Evolutionary conservation across 2,888 invertebrate species (phyloP).

Genomic region (Tridacna gigas): DNA sequence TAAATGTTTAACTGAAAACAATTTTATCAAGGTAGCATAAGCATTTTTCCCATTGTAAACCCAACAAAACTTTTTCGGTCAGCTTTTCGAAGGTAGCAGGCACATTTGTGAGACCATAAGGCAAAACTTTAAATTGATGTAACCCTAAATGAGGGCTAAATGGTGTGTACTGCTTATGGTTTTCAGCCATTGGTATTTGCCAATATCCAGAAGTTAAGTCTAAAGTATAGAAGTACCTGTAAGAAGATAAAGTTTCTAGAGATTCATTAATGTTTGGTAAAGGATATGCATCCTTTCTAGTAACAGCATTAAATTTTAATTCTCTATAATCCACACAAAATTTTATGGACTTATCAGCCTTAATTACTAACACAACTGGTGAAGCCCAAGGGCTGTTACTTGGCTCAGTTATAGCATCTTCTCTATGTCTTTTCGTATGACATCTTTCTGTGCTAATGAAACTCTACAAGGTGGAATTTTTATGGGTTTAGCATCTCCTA

Average conservation of each 20-base stretch:
- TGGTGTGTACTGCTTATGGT: conserved; percentile 34
- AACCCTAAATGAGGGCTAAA: conserved; percentile 34
- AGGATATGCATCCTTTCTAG: background rate
- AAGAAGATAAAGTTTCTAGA: conserved; percentile 31
- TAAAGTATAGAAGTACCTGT: conserved; percentile 33
- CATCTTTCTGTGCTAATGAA: conserved; percentile 23
- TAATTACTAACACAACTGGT: conserved; percentile 27
- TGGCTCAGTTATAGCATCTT: conserved; percentile 27
- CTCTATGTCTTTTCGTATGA: conserved; percentile 21
- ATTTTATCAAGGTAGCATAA: conserved; percentile 51
- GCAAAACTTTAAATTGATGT: conserved; percentile 44
- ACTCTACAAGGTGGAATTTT: background rate
- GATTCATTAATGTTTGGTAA: conserved; percentile 36
- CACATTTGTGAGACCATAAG: conserved; percentile 37
- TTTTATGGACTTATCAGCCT: conserved; percentile 34
- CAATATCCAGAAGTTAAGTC: conserved; percentile 50
- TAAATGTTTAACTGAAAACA: conserved; percentile 20
- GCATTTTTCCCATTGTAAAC: conserved; percentile 45
- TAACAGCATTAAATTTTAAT: conserved; percentile 28
- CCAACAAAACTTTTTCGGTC: conserved; percentile 35
- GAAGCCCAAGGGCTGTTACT: conserved; percentile 32
- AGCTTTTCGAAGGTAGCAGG: conserved; percentile 36
- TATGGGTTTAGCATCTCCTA: conserved; percentile 25
- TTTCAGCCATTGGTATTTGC: conserved; percentile 34
- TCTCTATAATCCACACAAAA: conserved; percentile 36